Evolutionary conservation across 2,888 invertebrate genomes (phyloP), one percentile per base, ranked within the genome.

Genomic region (Julus scandinavius): DNA sequence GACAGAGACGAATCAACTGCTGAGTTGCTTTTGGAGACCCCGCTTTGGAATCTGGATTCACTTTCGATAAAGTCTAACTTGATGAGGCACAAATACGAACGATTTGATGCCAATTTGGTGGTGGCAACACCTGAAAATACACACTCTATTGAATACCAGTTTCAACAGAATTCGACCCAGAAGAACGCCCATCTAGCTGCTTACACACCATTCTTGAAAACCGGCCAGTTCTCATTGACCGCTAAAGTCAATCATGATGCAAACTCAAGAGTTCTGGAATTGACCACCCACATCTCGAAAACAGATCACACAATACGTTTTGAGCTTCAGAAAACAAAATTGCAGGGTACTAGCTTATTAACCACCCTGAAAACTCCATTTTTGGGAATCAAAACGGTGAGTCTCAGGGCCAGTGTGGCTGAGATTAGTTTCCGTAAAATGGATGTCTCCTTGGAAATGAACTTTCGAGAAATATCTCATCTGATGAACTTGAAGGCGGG

Each of bases 1-100:
- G 41, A 83, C 80, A 80, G 20, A 17, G 49, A 87, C 45, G n/a
- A 45, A 41, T 50, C 80, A 40, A 20, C 72, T 9, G 87, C 87
- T n/a, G 41, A 88, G 9, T 38, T 86, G 13, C 38, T 87, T 41
- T 29, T 88, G 72, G 41, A 86, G 45, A 86, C 88, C 9, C 88
- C 88, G 63, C 72, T 88, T 15, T 45, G 50, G 41, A 20, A 45
- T 63, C 7, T 86, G 41, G 50, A 88, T 15, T 63, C 86, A 15
- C 5, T 88, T 7, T 38, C 20, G 5, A 29, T 88, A 40, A 58
- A 88, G 20, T 86, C 86, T 3, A 88, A 29, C 7, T 15, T 72
- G 20, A 4, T 86, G 86, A 38, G 45, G 1, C 6, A 86, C 40
- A 50, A 54, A 20, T 9, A 29, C 17, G 40, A 41, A 29, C n/a